Evolutionary conservation across 2,888 invertebrate genomes (phyloP).

Genomic region (Clostera curtula): DNA sequence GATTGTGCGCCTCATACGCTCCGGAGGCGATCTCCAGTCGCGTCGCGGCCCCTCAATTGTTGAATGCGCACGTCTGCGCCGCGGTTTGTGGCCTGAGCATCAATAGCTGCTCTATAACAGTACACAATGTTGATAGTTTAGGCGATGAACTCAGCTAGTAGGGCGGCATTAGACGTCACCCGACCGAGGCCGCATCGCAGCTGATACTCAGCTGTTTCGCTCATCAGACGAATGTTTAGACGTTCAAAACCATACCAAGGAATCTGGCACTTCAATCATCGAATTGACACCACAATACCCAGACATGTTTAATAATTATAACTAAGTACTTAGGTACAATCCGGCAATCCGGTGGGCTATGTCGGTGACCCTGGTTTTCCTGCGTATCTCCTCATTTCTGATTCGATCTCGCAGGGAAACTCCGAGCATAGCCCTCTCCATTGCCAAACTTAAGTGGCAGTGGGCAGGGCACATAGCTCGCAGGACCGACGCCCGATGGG

Average conservation of each 20-base stretch:
- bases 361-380: too few species aligned
- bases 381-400: too few species aligned
- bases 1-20: slow-evolving; percentile 34
- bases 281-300: too few species aligned
- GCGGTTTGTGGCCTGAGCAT: slow-evolving; percentile 27
- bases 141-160: slow-evolving; percentile 53
- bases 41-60: slow-evolving; percentile 51
- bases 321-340: too few species aligned
- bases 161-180: slow-evolving; percentile 33
- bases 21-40: slow-evolving; percentile 39
- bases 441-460: too few species aligned
- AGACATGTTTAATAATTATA: too few species aligned
- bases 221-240: slow-evolving; percentile 45
- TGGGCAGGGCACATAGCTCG: too few species aligned
- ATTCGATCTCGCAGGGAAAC: too few species aligned
- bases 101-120: slow-evolving; percentile 31
- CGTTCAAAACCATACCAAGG: slow-evolving; percentile 24
- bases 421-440: too few species aligned
- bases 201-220: slow-evolving; percentile 57
- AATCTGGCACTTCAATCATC: slow-evolving; percentile 37
- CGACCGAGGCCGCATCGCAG: slow-evolving; percentile 31
- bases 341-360: too few species aligned
- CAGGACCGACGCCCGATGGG: too few species aligned
- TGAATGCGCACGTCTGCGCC: slow-evolving; percentile 34
- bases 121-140: slow-evolving; percentile 36